A percentile compares a stretch with the other conserved stretches of the same genome.
Conservation (phyloP, 2,797 vertebrate species). For the Rallus crepitans region DNA sequence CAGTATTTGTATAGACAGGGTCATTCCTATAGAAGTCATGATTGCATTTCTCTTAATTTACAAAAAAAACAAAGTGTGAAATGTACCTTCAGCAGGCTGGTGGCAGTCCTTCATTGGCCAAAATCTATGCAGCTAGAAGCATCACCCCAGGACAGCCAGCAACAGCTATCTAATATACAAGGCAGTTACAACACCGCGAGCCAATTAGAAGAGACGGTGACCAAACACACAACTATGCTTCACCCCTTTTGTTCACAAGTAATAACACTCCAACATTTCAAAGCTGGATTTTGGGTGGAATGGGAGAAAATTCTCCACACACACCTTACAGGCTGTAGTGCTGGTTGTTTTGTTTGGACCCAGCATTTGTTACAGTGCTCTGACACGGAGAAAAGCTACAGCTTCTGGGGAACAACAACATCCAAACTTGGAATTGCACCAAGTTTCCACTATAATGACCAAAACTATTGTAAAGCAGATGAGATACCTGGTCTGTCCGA, state of each 20-base stretch:
- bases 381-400: background rate
- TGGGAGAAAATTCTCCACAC: background rate
- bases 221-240: slow-evolving; percentile 43
- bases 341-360: background rate
- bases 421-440: background rate
- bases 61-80: background rate
- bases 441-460: background rate
- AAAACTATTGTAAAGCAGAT: background rate
- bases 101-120: slow-evolving; percentile 39
- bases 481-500: background rate
- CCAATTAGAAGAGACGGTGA: slow-evolving; percentile 45
- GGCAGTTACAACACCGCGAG: slow-evolving; percentile 28
- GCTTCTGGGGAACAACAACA: background rate
- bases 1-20: background rate
- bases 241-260: background rate
- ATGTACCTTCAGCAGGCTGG: slow-evolving; percentile 13
- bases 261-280: slow-evolving; percentile 6
- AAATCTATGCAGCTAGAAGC: slow-evolving; percentile 5
- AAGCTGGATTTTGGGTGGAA: background rate
- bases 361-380: background rate
- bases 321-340: background rate
- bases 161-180: slow-evolving; percentile 22
- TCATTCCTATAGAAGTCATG: background rate
- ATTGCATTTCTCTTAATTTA: background rate
- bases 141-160: background rate